phyloP scores from a whole-genome alignment of 1,140 invertebrate genomes.

The Drosophila sechellia region DNA sequence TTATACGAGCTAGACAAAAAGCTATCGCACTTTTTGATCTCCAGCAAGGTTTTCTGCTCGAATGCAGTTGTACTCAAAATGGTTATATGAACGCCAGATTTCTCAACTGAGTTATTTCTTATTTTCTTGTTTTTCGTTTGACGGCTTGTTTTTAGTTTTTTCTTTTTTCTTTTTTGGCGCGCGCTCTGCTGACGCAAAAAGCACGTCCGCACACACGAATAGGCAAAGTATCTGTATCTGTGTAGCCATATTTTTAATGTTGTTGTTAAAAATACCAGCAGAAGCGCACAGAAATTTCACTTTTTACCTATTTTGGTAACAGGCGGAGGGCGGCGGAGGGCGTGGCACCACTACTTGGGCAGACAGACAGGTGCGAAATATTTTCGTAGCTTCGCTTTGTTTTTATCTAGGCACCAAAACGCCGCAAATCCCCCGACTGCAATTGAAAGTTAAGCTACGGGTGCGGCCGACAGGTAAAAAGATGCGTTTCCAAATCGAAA shows the following conservation, averaged over 20 bases:
- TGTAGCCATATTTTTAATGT: conserved; percentile 30
- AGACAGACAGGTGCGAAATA: conserved; percentile 67
- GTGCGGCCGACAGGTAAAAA: background rate
- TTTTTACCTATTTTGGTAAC: conserved; percentile 73
- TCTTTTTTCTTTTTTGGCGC: conserved; percentile 32
- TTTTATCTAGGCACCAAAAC: conserved; percentile 5
- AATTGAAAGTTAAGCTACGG: conserved; percentile 34
- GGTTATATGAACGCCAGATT: conserved; percentile 14
- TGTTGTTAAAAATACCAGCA: conserved; percentile 38
- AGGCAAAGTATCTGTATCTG: conserved; percentile 18
- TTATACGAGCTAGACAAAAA: conserved; percentile 2
- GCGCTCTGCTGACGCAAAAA: conserved; percentile 66
- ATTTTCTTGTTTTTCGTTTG: conserved; percentile 14
- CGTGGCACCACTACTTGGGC: conserved; percentile 15
- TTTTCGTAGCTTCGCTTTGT: conserved; percentile 38
- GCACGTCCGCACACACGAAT: conserved; percentile 59
- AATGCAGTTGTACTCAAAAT: conserved; percentile 21
- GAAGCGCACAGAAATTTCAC: conserved; percentile 66
- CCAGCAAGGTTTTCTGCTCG: conserved; percentile 41
- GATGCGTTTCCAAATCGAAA: conserved; percentile 42
- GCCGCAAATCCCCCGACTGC: conserved; percentile 18
- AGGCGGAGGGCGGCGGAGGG: conserved; percentile 27
- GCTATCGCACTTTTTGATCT: conserved; percentile 55
- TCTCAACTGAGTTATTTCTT: conserved; percentile 57
- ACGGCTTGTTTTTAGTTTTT: conserved; percentile 11